A percentile compares a stretch with the other conserved stretches of the same genome.
These are phyloP conservation scores for Loxodonta africana DNA, from an alignment of 2,113 vertebrate genomes.

Conservation along the genomic window DNA sequence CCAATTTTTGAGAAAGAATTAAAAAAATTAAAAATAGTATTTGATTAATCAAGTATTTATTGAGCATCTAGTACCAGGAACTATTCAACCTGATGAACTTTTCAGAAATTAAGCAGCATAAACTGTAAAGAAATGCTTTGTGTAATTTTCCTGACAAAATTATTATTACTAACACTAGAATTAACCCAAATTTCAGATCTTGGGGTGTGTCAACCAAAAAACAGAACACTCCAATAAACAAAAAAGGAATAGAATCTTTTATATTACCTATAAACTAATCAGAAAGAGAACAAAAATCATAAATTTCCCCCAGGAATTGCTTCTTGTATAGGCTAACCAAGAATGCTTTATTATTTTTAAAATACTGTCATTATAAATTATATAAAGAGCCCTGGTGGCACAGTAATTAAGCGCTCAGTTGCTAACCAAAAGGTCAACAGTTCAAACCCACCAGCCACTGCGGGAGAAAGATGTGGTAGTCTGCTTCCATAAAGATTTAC, in stretches of 20 bases:
- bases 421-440: too few relatives aligned
- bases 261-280: background rate
- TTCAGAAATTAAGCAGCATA: conserved; percentile 30
- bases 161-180: conserved; percentile 53
- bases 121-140: background rate
- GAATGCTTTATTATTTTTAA: too few relatives aligned
- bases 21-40: background rate
- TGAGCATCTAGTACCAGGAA: conserved; percentile 1
- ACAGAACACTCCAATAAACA: background rate
- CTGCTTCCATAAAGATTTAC: background rate
- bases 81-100: background rate
- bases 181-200: conserved; percentile 45
- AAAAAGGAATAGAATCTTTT: background rate
- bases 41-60: conserved; percentile 20
- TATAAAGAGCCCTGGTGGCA: too few relatives aligned
- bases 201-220: background rate
- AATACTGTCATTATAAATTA: too few relatives aligned
- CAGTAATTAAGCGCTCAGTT: too few relatives aligned
- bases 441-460: too few relatives aligned
- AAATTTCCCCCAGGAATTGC: background rate
- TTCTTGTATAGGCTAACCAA: background rate
- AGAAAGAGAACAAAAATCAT: background rate
- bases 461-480: too few relatives aligned
- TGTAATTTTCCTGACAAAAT: conserved; percentile 29
- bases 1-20: conserved; percentile 2